Base-by-base conservation (phyloP, 1,140 invertebrate genomes). In the Zaprionus camerounensis region DNA sequence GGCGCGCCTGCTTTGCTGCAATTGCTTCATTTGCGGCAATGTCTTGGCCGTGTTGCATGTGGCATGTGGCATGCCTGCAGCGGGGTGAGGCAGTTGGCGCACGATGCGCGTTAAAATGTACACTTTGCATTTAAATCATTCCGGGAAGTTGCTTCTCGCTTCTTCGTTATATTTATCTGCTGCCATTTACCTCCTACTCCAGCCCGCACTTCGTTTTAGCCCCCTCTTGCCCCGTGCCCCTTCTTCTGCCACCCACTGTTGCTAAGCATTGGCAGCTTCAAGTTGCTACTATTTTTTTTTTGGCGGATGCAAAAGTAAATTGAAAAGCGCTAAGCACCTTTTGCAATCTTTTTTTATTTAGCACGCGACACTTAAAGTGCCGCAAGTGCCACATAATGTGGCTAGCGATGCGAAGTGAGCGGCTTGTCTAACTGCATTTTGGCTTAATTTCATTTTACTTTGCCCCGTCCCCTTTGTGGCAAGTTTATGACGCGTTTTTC, bases 111-210 rank as follows among this genome's bases (percentile, higher is more conserved):
- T 81, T 88, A 88, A 88, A 88, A 88, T 84, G 78, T 88, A 84
- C 85, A 90, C 85, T 88, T 90, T 90, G 81, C 85, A 88, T 88
- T 90, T 88, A 88, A 88, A 88, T 88, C 84, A 88, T 88, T 88
- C 84, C 81, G 81, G 84, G 85, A 88, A 88, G 75, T 88, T 67
- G 80, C 53, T 58, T n/a, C n/a, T 61, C 53, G 72, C 51, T 63
- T 49, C 72, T 76, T 84, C 78, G 84, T 90, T 88, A 87, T 88
- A 87, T 88, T 88, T 88, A 88, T 88, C 69, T 87, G 82, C 70
- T 85, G 82, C 71, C 82, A 81, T 76, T 85, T 68, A 68, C 75
- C 75, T 70, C 20, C 12, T 20, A 17, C 24, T 67, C 53, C 67
- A 49, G 41, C 38, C 31, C 44, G 61, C 6, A 46, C n/a, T 46